phyloP scores from a whole-genome alignment of 2,797 vertebrate species.

The Molossus molossus region DNA sequence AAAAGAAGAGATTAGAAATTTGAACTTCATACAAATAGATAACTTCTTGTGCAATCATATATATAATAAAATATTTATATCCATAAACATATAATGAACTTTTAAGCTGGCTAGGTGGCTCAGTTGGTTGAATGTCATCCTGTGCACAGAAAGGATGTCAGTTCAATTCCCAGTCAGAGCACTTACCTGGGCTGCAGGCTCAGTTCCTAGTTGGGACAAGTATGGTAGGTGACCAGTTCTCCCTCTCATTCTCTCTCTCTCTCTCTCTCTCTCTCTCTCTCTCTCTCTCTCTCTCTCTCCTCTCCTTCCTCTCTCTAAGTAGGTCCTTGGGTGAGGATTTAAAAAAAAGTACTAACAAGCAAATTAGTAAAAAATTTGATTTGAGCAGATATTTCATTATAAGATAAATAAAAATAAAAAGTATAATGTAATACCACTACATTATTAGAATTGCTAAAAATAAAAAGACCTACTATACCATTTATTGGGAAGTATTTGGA shows the following conservation, averaged over 20 bases:
- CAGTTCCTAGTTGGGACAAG: not conserved
- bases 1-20: not conserved
- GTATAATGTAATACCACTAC: not conserved
- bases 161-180: not conserved
- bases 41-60: not conserved
- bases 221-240: not conserved
- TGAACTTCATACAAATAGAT: not conserved
- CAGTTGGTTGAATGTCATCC: not conserved
- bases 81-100: not conserved
- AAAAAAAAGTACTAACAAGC: not conserved
- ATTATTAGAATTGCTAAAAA: not conserved
- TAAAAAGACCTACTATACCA: not conserved
- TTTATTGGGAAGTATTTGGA: not conserved
- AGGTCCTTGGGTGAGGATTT: not conserved
- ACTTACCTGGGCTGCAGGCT: not conserved
- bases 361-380: not conserved
- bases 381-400: not conserved
- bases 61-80: not conserved
- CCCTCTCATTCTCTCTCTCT: not conserved
- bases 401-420: conserved; percentile 29
- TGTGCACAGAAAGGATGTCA: not conserved
- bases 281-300: not conserved
- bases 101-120: not conserved
- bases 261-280: not conserved
- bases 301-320: not conserved